phyloP scores from a whole-genome alignment of 1,140 invertebrate species.

The Hypsibius dujardini region DNA sequence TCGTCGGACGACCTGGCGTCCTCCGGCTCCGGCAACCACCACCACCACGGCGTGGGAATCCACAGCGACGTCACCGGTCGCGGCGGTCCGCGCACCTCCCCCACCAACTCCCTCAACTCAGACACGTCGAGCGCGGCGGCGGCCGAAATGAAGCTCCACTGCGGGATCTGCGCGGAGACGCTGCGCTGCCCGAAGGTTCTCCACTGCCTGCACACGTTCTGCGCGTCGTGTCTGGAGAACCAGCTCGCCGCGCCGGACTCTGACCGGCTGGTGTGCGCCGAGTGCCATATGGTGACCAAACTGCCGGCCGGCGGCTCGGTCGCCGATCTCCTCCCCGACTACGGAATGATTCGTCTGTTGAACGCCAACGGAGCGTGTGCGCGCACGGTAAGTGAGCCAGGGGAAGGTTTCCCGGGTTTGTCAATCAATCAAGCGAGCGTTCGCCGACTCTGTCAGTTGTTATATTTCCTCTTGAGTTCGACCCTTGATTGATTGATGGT shows the following conservation, averaged over 20 bases:
- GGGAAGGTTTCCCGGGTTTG: too few species aligned
- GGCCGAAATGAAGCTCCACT: constrained; percentile 10
- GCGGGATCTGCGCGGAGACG: not conserved
- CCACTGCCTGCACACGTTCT: constrained; percentile 59
- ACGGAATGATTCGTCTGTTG: constrained; percentile 36
- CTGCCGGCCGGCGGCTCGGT: constrained; percentile 36
- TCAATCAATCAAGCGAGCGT: too few species aligned
- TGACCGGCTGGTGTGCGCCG: constrained; percentile 61
- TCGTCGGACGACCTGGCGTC: constrained; percentile 12
- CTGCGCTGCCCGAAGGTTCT: not conserved
- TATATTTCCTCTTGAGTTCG: too few species aligned
- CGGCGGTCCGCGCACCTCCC: constrained; percentile 7
- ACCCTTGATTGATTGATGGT: too few species aligned
- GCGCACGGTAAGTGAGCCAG: constrained; percentile 19
- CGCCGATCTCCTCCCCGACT: constrained; percentile 47
- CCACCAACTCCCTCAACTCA: constrained; percentile 6
- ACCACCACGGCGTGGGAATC: too few species aligned
- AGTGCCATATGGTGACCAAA: constrained; percentile 53
- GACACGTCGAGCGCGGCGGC: not conserved
- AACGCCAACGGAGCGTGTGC: constrained; percentile 22
- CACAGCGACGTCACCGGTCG: not conserved
- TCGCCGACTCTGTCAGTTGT: too few species aligned
- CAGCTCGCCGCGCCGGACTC: constrained; percentile 33
- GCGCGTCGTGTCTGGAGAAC: constrained; percentile 56
- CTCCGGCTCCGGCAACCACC: not conserved